Base-by-base conservation (phyloP, 2,113 vertebrate genomes). In the Chlamydotis undulata region DNA sequence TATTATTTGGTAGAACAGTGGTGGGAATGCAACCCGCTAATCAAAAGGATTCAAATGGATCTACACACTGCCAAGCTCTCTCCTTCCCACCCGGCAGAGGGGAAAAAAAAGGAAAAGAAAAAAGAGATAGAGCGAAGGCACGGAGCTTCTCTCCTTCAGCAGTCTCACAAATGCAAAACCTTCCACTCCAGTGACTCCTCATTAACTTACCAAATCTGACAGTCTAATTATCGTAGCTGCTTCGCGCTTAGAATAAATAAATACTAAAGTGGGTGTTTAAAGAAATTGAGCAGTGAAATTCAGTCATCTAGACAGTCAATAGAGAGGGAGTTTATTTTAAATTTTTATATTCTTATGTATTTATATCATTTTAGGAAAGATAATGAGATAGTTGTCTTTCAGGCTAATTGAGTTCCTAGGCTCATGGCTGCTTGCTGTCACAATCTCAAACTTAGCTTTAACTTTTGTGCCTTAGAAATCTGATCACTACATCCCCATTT, bases 131-230 rank as follows among this genome's bases (percentile, higher is more conserved):
- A 96, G 78, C 69, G 29, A 97, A 97, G 88, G 95, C 96, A 75
- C 7, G 1, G 89, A 93, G 93, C 39, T 67, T 89, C 91, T 96
- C 95, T 97, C 94, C 92, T 95, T 96, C 91, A 91, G 96, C 97
- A 96, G 88, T 96, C 96, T 97, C 97, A 96, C 97, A 96, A 93
- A 97, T 90, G 97, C 97, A 97, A 97, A 97, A 84, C 95, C 97
- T 98, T 98, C 97, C 95, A 95, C 97, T 97, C 88, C 79, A 94
- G 96, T 97, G 98, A 98, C 97, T 98, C 96, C 98, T 98, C 98
- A 98, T 98, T 98, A 98, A 97, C 97, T 98, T 96, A 96, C 97
- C 37, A 96, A 98, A 97, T 97, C 98, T 98, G 98, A 98, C 98
- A 98, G 97, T 97, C 97, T 98, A 98, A 98, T 98, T 98, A 98